Percentiles rank a stretch among this genome's conserved stretches.
Conservation (phyloP, 2,113 vertebrate genomes). For the Uropsilus gracilis region DNA sequence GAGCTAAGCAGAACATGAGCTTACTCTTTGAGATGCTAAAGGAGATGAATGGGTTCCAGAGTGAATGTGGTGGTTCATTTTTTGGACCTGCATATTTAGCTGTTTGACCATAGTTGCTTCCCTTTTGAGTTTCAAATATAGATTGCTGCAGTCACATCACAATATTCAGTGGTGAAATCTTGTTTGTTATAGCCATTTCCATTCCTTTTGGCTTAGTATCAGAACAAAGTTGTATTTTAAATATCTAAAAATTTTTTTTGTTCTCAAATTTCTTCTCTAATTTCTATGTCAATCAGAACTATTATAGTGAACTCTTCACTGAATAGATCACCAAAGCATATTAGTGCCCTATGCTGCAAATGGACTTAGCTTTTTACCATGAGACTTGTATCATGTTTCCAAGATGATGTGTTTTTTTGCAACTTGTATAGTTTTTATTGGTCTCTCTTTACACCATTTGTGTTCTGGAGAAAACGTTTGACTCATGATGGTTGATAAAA, state of each 20-base stretch:
- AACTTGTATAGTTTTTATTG: not conserved
- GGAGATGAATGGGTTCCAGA: too few species aligned
- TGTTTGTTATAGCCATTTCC: too few species aligned
- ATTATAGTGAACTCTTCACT: not conserved
- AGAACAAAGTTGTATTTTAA: too few species aligned
- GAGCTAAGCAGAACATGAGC: too few species aligned
- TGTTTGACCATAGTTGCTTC: too few species aligned
- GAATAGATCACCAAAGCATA: not conserved
- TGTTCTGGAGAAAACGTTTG: not conserved
- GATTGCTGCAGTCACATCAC: too few species aligned
- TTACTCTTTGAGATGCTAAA: too few species aligned
- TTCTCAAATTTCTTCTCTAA: not conserved
- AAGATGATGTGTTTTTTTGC: not conserved
- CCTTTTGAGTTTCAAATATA: too few species aligned
- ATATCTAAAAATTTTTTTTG: not conserved
- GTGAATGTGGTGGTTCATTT: too few species aligned
- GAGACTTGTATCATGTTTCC: not conserved
- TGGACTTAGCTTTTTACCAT: conserved; percentile 5
- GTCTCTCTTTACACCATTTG: conserved; percentile 7
- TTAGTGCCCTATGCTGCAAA: not conserved
- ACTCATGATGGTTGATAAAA: not conserved
- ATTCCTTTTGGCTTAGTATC: too few species aligned
- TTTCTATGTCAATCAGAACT: conserved; percentile 2
- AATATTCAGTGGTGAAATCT: too few species aligned
- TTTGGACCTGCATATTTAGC: too few species aligned